Percentiles rank a stretch among this genome's conserved stretches.
These are phyloP conservation scores for Camponotus pennsylvanicus DNA, from an alignment of 1,140 invertebrate species.

Conservation along the genomic window DNA sequence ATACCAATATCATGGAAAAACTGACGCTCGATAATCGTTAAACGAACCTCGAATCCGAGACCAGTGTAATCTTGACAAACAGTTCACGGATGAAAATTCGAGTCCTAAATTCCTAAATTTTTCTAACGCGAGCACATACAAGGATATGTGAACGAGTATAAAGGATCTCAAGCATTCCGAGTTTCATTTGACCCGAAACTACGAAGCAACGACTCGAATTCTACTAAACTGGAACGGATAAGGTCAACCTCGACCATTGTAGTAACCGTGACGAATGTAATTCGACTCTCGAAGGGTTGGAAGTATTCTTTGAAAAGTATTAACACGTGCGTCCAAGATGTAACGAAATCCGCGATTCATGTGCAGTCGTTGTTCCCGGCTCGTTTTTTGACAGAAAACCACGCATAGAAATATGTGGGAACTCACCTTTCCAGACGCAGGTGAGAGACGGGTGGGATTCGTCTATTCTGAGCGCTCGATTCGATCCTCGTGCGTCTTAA, in stretches of 20 bases:
- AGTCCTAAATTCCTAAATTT: background rate
- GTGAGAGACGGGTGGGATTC: constrained; percentile 51
- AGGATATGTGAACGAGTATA: background rate
- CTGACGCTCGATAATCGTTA: background rate
- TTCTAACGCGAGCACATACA: background rate
- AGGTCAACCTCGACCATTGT: background rate
- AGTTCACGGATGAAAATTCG: background rate
- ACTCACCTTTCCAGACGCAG: constrained; percentile 49
- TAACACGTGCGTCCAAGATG: background rate
- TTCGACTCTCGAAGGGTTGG: background rate
- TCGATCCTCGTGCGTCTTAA: constrained; percentile 69
- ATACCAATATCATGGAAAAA: background rate
- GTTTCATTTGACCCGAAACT: background rate
- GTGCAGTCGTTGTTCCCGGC: background rate
- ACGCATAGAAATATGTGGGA: background rate
- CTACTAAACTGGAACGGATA: background rate
- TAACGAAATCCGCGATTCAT: background rate
- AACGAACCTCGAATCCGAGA: background rate
- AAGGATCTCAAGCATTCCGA: background rate
- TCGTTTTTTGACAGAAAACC: background rate
- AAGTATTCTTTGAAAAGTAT: background rate
- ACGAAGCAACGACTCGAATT: background rate
- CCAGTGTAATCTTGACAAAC: background rate
- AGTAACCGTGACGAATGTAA: background rate
- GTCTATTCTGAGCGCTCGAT: constrained; percentile 64